Base-by-base conservation (phyloP, 2,888 invertebrate species). In the Pycnomerus fuliginosus region DNA sequence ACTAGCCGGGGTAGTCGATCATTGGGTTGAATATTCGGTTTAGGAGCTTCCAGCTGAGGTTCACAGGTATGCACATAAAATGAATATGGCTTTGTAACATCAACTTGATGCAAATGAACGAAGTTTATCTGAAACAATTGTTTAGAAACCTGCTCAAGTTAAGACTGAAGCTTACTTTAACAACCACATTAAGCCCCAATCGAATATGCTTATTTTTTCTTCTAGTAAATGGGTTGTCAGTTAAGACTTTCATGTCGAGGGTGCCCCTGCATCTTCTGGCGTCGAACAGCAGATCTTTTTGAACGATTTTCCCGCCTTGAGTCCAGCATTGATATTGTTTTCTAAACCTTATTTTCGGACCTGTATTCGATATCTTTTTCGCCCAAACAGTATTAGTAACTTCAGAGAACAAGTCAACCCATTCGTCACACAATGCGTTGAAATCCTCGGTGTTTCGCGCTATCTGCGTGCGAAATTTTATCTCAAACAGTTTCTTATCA, bases 281-380 rank as follows among this genome's bases (percentile, higher is more conserved):
- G 56, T 72, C 71, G 56, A 72, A 72, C 15, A 72, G 50, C 3
- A 71, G 53, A 48, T 71, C 70, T 44, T 71, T 72, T 48, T 67
- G 64, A 16, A 72, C 62, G 12, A 61, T 52, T 50, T 67, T 68
- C 30, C 67, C 67, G 20, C 60, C 62, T 20, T 69, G 66, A 1
- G 71, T 69, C 72, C 72, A 72, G 48, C 72, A 72, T 45, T 72
- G 71, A 50, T 72, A 72, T 50, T 71, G 71, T 55, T 72, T 72
- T 41, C 72, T 53, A 56, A 72, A 72, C 44, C 65, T 61, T 44
- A 72, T 70, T 64, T 71, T 71, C 16, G 71, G 71, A 2, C 72
- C 72, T 3, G 71, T 72, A 53, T 72, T 72, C 30, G 71, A 72
- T 50, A 70, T 69, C 56, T 71, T 72, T 55, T 71, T 70, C 22